These are phyloP conservation scores for Machimus rusticus DNA, from an alignment of 2,888 invertebrate genomes.

Conservation along the genomic window DNA sequence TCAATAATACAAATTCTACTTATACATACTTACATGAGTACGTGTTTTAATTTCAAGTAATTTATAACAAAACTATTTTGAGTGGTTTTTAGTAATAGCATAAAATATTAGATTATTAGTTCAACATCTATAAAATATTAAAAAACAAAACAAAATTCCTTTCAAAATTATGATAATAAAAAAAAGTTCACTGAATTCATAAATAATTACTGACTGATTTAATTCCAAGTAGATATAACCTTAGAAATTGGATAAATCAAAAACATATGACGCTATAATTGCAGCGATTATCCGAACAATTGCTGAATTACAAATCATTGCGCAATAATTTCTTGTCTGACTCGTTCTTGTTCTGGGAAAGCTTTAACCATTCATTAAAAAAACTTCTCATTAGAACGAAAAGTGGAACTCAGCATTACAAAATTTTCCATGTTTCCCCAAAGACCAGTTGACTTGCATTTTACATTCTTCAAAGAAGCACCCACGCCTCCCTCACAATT, in stretches of 20 bases:
- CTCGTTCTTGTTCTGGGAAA: neutral
- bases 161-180: no score
- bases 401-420: neutral
- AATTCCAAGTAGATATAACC: no score
- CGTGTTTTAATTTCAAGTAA: no score
- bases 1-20: no score
- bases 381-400: neutral
- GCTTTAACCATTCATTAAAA: neutral
- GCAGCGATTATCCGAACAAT: neutral
- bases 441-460: neutral
- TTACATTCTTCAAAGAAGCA: neutral
- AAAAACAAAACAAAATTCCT: no score
- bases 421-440: neutral
- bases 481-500: neutral
- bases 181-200: no score
- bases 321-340: neutral
- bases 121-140: no score
- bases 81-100: no score
- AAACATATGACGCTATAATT: neutral
- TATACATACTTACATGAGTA: no score
- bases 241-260: neutral
- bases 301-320: neutral
- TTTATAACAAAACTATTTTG: no score
- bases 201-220: no score
- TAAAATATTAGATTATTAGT: no score